These are phyloP conservation scores for Mercenaria mercenaria DNA, from an alignment of 1,140 invertebrate species.

Conservation along the genomic window DNA sequence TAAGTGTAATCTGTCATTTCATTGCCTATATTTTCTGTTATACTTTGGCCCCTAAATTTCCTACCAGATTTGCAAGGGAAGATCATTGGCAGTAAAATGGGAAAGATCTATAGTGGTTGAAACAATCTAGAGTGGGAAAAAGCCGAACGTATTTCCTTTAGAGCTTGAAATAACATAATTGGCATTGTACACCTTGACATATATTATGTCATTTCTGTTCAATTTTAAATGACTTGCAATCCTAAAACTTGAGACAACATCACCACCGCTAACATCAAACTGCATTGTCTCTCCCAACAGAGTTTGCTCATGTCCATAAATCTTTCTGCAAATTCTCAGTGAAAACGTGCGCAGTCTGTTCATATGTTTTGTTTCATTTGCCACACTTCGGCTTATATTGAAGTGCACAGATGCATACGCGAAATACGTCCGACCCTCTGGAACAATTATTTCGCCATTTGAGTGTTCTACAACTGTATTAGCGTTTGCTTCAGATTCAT, in stretches of 20 bases:
- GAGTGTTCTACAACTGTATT: background rate
- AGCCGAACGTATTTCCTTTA: background rate
- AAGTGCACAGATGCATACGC: background rate
- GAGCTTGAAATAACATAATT: background rate
- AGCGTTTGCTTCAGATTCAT: too few relatives aligned
- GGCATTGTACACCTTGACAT: background rate
- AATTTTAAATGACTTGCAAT: background rate
- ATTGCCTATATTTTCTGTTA: too few relatives aligned
- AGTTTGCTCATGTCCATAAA: background rate
- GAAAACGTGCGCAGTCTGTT: background rate
- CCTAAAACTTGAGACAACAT: background rate
- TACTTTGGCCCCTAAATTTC: too few relatives aligned
- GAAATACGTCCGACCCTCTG: background rate
- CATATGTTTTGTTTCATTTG: background rate
- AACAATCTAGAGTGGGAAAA: too few relatives aligned
- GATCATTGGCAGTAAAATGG: too few relatives aligned
- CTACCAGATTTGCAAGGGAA: too few relatives aligned
- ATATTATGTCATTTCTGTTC: background rate
- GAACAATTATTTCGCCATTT: background rate
- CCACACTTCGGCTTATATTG: background rate
- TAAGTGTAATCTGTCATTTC: too few relatives aligned
- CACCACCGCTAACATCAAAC: background rate
- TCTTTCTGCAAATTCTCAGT: background rate
- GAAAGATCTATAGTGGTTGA: too few relatives aligned
- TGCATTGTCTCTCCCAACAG: background rate